Conservation (phyloP, 23 tunicate genomes). For the Ciona savignyi region DNA sequence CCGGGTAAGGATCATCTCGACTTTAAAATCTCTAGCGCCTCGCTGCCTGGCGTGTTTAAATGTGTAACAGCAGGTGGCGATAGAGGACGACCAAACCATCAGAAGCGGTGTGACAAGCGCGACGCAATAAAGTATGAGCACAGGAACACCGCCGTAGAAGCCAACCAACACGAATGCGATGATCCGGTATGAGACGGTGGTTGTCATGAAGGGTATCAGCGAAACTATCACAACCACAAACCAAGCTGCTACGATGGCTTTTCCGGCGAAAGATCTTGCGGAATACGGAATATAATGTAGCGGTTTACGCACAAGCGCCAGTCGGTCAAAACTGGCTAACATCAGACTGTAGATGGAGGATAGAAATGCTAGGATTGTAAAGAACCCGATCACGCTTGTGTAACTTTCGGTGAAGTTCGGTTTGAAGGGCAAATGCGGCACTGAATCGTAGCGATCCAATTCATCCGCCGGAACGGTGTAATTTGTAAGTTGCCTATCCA, state of each 20-base stretch:
- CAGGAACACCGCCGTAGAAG: not conserved
- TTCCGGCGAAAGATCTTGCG: not conserved
- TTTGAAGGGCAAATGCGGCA: not conserved
- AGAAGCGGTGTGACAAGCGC: constrained; percentile 1
- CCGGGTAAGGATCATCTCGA: not conserved
- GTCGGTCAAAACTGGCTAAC: constrained; percentile 11
- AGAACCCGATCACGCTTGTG: constrained; percentile 5
- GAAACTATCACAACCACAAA: not conserved
- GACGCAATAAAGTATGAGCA: not conserved
- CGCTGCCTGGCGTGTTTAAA: constrained; percentile 8
- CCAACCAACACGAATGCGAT: constrained; percentile 4
- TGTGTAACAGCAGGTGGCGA: constrained; percentile 8
- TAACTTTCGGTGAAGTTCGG: not conserved
- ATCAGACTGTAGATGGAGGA: constrained; percentile 15
- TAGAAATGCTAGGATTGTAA: constrained; percentile 2
- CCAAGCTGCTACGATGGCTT: not conserved
- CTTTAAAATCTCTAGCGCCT: not conserved
- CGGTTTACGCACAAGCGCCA: constrained; percentile 8
- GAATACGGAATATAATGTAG: not conserved
- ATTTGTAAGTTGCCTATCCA: not conserved
- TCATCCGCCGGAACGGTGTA: not conserved
- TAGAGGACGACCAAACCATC: constrained; percentile 9
- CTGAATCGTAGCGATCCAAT: not conserved
- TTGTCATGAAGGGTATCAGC: constrained; percentile 3
- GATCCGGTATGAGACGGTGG: constrained; percentile 3